A percentile compares a stretch with the other conserved stretches of the same genome.
Evolutionary conservation across 1,140 invertebrate genomes (phyloP).

Genomic region (Lucilia cuprina): DNA sequence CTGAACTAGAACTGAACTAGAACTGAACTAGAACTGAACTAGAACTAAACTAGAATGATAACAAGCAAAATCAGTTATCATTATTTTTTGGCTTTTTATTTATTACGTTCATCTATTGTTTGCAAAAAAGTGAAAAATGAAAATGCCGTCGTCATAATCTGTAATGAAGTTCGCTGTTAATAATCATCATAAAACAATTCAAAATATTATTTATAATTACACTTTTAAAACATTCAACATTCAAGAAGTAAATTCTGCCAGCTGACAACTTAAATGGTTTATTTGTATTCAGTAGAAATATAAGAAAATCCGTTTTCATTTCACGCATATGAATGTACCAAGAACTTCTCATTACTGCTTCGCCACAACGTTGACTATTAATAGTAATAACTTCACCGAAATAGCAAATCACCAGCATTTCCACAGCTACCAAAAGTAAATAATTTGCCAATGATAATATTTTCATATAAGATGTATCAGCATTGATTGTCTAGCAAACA

Average conservation of each 20-base stretch:
- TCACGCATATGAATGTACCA: conserved; percentile 53
- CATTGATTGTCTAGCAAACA: conserved; percentile 45
- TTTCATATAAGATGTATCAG: conserved; percentile 50
- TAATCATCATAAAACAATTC: too few relatives aligned
- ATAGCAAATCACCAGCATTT: conserved; percentile 57
- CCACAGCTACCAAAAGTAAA: conserved; percentile 47
- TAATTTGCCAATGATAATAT: conserved; percentile 54
- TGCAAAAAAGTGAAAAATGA: conserved; percentile 56
- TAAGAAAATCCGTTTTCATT: conserved; percentile 48
- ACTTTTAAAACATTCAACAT: conserved; percentile 51
- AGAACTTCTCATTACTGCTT: conserved; percentile 53
- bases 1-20: too few relatives aligned
- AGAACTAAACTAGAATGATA: too few relatives aligned
- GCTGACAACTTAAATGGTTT: conserved; percentile 50
- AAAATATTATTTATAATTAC: conserved; percentile 42
- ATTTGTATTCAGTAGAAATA: conserved; percentile 49
- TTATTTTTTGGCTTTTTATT: neutral
- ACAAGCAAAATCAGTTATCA: too few relatives aligned
- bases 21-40: too few relatives aligned
- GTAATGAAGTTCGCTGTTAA: neutral
- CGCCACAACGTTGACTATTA: conserved; percentile 55
- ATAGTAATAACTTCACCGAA: conserved; percentile 53
- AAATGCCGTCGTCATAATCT: conserved; percentile 58
- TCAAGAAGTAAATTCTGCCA: conserved; percentile 52
- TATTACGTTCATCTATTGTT: conserved; percentile 47